Base-by-base conservation (phyloP, 2,113 vertebrate species). In the Sporophila hypoxantha region DNA sequence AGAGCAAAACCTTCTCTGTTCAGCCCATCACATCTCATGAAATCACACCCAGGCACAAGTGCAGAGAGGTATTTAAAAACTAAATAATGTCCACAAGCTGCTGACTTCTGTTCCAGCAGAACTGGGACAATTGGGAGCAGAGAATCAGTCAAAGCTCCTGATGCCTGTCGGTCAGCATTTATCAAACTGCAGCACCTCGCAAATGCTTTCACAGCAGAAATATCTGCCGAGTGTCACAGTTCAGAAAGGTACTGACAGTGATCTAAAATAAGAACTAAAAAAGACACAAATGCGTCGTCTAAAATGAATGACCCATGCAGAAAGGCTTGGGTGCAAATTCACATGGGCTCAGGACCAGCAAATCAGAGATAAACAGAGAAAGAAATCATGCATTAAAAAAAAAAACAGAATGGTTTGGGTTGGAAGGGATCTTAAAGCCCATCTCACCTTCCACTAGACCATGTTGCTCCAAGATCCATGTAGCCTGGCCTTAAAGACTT, bases 171-270 rank as follows among this genome's bases (percentile, higher is more conserved):
- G 85, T 93, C 95, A 94, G 93, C 92, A 87, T 67, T 91, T 87
- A 75, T 85, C 89, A 88, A 62, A 77, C 20, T 80, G 75, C 90
- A 86, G 91, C 89, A 39, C 61, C 77, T 67, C 18, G 0, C 78
- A 79, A 94, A 76, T 46, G 92, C 92, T 92, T 87, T 42, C 89
- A 34, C 49, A 62, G 93, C 91, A 95, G 69, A 95, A 95, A 92
- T 95, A 93, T 95, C 88, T 94, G 94, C 78, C 55, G 59, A 93
- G 87, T 80, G 89, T 47, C 93, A 93, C 79, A 87, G 92, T 91
- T 87, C 85, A 89, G 68, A 93, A 91, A 89, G 87, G 46, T 85
- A 87, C 73, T 37, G 66, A 73, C 15, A 7, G 16, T 34, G 52
- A 85, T 34, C 87, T 80, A 89, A 92, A 94, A 83, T 44, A 85